Evolutionary conservation across 2,888 invertebrate species (phyloP).

Genomic region (Dromius quadrimaculatus): DNA sequence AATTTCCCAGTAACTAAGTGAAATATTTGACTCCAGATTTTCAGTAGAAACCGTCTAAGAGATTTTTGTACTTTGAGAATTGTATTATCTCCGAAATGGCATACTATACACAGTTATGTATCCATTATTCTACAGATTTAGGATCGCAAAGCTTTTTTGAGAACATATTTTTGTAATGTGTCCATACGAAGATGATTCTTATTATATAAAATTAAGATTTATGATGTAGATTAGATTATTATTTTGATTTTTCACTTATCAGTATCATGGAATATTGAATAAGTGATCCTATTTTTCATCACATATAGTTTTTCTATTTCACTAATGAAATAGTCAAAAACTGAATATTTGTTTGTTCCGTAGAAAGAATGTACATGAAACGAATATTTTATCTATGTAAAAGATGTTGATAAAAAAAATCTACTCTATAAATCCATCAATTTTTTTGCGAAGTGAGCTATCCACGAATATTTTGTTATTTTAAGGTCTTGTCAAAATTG

Average conservation of each 20-base stretch:
- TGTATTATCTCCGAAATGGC: too few relatives aligned
- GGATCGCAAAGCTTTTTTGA: conserved; percentile 12
- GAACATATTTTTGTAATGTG: conserved; percentile 29
- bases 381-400: conserved; percentile 10
- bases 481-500: background rate
- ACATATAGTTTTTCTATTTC: conserved; percentile 30
- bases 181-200: conserved; percentile 5
- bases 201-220: conserved; percentile 26
- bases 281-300: conserved; percentile 8
- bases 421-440: background rate
- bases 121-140: conserved; percentile 18
- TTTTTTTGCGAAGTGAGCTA: background rate
- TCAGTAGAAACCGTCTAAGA: too few relatives aligned
- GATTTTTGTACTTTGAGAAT: too few relatives aligned
- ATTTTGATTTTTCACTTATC: conserved; percentile 15
- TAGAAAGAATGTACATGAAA: background rate
- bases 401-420: conserved; percentile 1
- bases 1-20: too few relatives aligned
- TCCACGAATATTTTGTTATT: background rate
- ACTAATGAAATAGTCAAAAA: conserved; percentile 19
- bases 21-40: too few relatives aligned
- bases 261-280: conserved; percentile 32
- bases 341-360: background rate
- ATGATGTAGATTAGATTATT: background rate
- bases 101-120: too few relatives aligned